These are phyloP conservation scores for Galeruca laticollis DNA, from an alignment of 2,888 invertebrate species.

Conservation along the genomic window DNA sequence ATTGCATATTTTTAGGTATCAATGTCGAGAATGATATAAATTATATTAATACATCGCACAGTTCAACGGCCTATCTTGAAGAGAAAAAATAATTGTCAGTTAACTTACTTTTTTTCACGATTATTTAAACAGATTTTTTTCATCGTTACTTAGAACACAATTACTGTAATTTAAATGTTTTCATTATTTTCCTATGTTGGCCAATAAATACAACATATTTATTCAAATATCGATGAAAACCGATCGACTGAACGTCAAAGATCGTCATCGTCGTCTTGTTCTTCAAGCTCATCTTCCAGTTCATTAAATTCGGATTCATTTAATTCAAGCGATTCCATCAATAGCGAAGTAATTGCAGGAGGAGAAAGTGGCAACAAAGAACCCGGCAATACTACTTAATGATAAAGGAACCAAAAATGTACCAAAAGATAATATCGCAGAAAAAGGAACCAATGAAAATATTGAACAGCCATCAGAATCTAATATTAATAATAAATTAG, in stretches of 20 bases:
- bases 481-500: too few relatives aligned
- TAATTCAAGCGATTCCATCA: not conserved
- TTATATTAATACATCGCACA: not conserved
- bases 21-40: too few relatives aligned
- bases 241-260: not conserved
- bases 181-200: not conserved
- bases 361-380: too few relatives aligned
- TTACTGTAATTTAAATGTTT: not conserved
- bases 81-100: too few relatives aligned
- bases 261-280: not conserved
- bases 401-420: too few relatives aligned
- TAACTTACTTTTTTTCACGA: too few relatives aligned
- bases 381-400: too few relatives aligned
- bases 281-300: not conserved
- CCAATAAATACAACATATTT: not conserved
- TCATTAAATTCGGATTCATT: not conserved
- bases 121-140: not conserved
- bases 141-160: not conserved
- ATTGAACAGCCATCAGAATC: too few relatives aligned
- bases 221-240: not conserved
- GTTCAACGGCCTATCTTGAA: too few relatives aligned
- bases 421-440: too few relatives aligned
- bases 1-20: not conserved
- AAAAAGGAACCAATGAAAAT: too few relatives aligned
- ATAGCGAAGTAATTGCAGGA: too few relatives aligned